Evolutionary conservation across 2,888 invertebrate species (phyloP).

Genomic region (Rhamnusium bicolor): DNA sequence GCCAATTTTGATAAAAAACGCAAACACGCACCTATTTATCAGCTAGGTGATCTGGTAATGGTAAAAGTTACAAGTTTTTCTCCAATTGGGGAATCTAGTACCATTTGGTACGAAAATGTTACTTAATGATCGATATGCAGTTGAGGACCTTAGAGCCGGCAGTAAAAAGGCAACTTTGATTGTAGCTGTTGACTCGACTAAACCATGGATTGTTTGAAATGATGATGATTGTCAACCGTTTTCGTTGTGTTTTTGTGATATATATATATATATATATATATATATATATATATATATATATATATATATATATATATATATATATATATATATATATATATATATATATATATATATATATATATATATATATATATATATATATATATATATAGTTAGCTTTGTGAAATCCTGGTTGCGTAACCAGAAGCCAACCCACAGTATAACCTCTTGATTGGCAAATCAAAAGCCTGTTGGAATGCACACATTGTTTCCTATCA

Average conservation of each 20-base stretch:
- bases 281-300: no score
- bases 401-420: no score
- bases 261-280: no score
- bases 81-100: not conserved
- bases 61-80: not conserved
- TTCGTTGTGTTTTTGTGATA: no score
- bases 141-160: not conserved
- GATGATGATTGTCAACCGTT: not conserved
- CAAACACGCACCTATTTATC: not conserved
- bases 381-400: not conserved
- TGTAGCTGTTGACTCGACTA: not conserved
- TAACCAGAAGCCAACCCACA: no score
- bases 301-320: no score
- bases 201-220: not conserved
- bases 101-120: not conserved
- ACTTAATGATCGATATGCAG: not conserved
- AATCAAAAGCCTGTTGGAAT: not conserved
- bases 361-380: no score
- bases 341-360: no score
- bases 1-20: not conserved
- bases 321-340: no score
- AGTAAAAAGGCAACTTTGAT: not conserved
- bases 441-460: not conserved
- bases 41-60: no score
- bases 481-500: no score